Percentiles rank a stretch among this genome's conserved stretches.
Conservation (phyloP, 1,140 invertebrate genomes). For the Drosophila baimaii region DNA sequence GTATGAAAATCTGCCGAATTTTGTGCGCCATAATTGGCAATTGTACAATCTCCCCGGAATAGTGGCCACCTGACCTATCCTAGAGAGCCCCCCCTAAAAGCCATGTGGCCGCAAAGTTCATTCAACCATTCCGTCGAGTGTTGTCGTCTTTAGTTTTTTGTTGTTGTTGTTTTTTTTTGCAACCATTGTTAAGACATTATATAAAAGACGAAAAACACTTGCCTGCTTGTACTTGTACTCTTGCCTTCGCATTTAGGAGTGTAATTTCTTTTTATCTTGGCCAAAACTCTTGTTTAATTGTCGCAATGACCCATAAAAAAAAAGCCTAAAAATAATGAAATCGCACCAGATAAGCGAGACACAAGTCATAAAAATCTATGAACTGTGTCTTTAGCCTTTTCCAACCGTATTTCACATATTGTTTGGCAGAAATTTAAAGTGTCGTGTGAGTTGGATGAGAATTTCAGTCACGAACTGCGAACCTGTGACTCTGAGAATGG, state of each 20-base stretch:
- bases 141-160: not conserved
- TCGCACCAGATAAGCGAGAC: constrained; percentile 20
- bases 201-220: constrained; percentile 25
- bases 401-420: constrained; percentile 1
- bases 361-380: constrained; percentile 11
- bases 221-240: constrained; percentile 13
- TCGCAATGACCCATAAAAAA: constrained; percentile 39
- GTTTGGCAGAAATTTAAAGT: constrained; percentile 9
- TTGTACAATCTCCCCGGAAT: constrained; percentile 16
- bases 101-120: constrained; percentile 41
- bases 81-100: constrained; percentile 1
- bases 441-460: constrained; percentile 13
- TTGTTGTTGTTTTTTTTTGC: constrained; percentile 32
- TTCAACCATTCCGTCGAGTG: constrained; percentile 28
- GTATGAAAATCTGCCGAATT: constrained; percentile 21
- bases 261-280: constrained; percentile 44
- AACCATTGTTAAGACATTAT: constrained; percentile 39
- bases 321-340: constrained; percentile 33
- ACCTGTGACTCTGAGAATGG: constrained; percentile 25
- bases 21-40: constrained; percentile 23
- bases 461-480: constrained; percentile 27
- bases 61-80: constrained; percentile 30
- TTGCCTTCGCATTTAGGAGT: constrained; percentile 15
- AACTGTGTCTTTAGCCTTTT: not conserved
- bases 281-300: constrained; percentile 36